Conservation (phyloP, 2,113 vertebrate species). For the Tragelaphus strepsiceros region DNA sequence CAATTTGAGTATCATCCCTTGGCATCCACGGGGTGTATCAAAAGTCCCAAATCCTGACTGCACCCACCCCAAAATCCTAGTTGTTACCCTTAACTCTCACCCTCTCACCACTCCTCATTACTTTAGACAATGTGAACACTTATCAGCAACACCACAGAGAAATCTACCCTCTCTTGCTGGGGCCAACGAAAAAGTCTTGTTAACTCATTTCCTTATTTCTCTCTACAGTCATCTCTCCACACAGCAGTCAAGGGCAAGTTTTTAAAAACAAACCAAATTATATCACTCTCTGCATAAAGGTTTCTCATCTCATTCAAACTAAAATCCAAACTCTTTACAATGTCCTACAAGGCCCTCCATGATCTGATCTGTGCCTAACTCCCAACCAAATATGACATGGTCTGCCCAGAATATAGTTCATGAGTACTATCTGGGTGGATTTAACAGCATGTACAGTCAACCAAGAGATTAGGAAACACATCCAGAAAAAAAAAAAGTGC, state of each 20-base stretch:
- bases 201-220: neutral
- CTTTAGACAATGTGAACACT: neutral
- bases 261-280: neutral
- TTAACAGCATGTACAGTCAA: neutral
- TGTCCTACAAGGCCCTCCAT: neutral
- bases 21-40: neutral
- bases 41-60: neutral
- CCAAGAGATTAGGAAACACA: neutral
- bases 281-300: neutral
- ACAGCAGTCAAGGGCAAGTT: neutral
- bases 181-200: neutral
- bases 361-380: neutral
- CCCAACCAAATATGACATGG: neutral
- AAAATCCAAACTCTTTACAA: neutral
- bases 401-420: neutral
- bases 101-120: neutral
- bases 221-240: neutral
- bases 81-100: neutral
- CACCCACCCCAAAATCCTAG: neutral
- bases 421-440: neutral
- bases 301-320: neutral
- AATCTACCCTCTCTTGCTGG: neutral
- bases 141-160: neutral
- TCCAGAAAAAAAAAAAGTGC: neutral
- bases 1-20: neutral